Conservation (phyloP, 2,888 invertebrate genomes). For the Notocelia uddmanniana region DNA sequence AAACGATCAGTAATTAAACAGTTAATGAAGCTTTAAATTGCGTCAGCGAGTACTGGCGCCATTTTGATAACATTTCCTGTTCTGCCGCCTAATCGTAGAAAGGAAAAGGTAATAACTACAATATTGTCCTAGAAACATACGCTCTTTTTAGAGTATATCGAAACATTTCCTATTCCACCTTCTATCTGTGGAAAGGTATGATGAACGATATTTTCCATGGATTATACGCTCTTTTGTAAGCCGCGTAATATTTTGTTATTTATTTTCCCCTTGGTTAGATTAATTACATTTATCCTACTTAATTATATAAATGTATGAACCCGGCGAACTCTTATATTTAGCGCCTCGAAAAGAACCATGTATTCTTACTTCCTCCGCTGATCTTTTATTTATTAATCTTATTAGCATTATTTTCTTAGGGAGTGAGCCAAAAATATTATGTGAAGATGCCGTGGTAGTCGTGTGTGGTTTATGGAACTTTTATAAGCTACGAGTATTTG, state of each 20-base stretch:
- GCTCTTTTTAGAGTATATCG: background rate
- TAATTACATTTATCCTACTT: conserved; percentile 37
- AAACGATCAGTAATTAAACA: conserved; percentile 64
- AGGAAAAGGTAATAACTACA: background rate
- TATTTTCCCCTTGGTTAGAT: conserved; percentile 27
- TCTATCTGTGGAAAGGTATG: background rate
- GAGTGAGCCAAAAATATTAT: conserved; percentile 24
- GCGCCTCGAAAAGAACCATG: conserved; percentile 16
- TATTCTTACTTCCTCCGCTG: conserved; percentile 16
- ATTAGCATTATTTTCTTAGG: conserved; percentile 39
- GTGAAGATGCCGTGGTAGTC: background rate
- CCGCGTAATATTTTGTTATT: background rate
- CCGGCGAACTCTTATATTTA: conserved; percentile 29
- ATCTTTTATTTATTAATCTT: conserved; percentile 41
- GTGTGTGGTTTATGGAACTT: background rate
- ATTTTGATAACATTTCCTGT: conserved; percentile 46
- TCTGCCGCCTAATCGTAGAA: background rate
- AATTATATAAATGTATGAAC: conserved; percentile 34
- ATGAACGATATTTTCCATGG: background rate
- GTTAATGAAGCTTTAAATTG: conserved; percentile 64
- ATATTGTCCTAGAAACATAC: background rate
- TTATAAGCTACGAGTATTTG: background rate
- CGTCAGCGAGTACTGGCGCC: conserved; percentile 45
- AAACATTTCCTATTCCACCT: background rate
- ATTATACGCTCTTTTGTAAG: background rate